These are phyloP conservation scores for Euwallacea similis DNA, from an alignment of 1,140 invertebrate genomes.

Conservation along the genomic window DNA sequence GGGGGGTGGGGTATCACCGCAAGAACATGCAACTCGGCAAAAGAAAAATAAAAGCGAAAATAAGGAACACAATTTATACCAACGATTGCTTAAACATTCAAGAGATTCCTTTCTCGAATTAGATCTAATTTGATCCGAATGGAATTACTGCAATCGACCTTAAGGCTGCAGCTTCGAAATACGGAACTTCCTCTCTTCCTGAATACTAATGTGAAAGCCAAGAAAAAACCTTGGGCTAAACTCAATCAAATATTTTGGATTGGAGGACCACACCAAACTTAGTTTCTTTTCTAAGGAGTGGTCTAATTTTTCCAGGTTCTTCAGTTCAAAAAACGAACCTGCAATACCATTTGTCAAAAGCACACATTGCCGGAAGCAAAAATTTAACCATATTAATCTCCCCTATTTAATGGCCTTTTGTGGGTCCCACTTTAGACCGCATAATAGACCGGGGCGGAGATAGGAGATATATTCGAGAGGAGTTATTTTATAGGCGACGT, in stretches of 20 bases:
- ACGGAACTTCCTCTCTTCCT: neutral
- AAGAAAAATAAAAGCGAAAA: too few species aligned
- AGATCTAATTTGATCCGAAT: slow-evolving; percentile 2
- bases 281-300: too few species aligned
- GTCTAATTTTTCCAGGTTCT: too few species aligned
- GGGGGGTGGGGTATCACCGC: too few species aligned
- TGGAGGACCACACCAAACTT: too few species aligned
- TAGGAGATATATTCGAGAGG: slow-evolving; percentile 8
- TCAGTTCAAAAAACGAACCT: neutral
- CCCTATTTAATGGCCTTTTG: slow-evolving; percentile 23
- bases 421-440: slow-evolving; percentile 18
- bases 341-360: slow-evolving; percentile 23
- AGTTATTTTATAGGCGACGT: neutral
- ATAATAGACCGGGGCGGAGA: slow-evolving; percentile 19
- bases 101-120: neutral
- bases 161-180: slow-evolving; percentile 1
- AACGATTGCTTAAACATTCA: neutral
- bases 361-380: slow-evolving; percentile 31
- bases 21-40: too few species aligned
- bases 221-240: too few species aligned
- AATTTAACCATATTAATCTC: slow-evolving; percentile 32
- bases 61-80: too few species aligned
- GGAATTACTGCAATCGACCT: slow-evolving; percentile 9
- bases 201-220: neutral
- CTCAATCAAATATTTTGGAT: too few species aligned